phyloP scores from a whole-genome alignment of 1,140 invertebrate genomes.

The Lutraria rhynchaena region DNA sequence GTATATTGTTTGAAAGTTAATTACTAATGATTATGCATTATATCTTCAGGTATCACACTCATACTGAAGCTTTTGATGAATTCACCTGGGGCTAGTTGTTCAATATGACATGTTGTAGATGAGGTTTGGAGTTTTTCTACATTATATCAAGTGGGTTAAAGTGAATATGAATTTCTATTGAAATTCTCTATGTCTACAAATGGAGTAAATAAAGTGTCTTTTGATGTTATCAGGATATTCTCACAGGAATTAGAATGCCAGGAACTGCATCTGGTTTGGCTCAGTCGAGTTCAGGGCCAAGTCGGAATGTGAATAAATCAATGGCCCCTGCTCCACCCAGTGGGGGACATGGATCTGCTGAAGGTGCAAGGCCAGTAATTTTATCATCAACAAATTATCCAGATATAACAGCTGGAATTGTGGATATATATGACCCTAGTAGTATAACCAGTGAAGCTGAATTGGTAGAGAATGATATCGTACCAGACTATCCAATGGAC shows the following conservation, averaged over 20 bases:
- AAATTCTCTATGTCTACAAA: too few relatives aligned
- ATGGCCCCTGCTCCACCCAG: slow-evolving; percentile 20
- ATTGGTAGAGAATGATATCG: slow-evolving; percentile 3
- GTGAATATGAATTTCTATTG: too few relatives aligned
- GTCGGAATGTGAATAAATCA: slow-evolving; percentile 1
- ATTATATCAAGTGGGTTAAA: too few relatives aligned
- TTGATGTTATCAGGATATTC: too few relatives aligned
- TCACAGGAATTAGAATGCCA: not conserved
- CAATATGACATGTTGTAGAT: too few relatives aligned
- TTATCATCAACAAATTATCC: slow-evolving; percentile 26
- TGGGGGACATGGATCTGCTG: not conserved
- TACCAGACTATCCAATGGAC: slow-evolving; percentile 55
- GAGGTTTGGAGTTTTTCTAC: too few relatives aligned
- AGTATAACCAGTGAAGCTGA: not conserved
- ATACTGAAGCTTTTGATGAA: too few relatives aligned
- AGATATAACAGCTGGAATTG: slow-evolving; percentile 49
- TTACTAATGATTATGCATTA: too few relatives aligned
- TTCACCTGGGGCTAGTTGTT: too few relatives aligned
- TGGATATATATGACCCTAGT: slow-evolving; percentile 43
- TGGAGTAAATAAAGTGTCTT: too few relatives aligned
- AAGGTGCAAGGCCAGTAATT: not conserved
- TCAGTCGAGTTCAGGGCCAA: slow-evolving; percentile 1
- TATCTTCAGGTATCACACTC: too few relatives aligned
- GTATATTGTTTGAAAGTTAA: too few relatives aligned
- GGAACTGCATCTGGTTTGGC: slow-evolving; percentile 10